Evolutionary conservation across 1,140 invertebrate genomes (phyloP), one percentile per base, ranked within the genome.

Genomic region (Pachypsylla venusta): DNA sequence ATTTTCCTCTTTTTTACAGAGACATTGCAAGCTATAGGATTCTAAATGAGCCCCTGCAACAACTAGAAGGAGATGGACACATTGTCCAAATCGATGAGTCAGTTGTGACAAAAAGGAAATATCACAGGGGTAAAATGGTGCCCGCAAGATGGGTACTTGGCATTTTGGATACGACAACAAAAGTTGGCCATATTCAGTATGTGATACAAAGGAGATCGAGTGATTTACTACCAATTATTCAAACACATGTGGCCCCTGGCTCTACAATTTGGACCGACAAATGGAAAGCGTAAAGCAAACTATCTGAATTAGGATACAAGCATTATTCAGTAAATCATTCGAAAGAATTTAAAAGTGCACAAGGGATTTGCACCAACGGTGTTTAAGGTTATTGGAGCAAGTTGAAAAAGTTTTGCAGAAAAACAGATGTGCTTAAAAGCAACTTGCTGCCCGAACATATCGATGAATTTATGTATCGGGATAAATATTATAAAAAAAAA

Each of bases 391-490:
- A 54, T 22, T 54, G 53, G 53, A 14, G 13, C 53, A 54, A 22
- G 53, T 16, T 54, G n/a, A 54, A 22, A 22, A 7, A 54, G 22
- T 42, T 56, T 56, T 56, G 24, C 25, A 39, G 28, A n/a, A 14
- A 20, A 7, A 56, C n/a, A 10, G 22, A 56, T 14, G 24, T 48
- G 55, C 25, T 20, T 14, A 56, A 25, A 16, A 56, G 55, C n/a
- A 12, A n/a, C 14, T 10, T 56, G 22, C 16, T 35, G 30, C 10
- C 10, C 10, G 30, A 35, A 16, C 30, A 35, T 16, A 12, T 58
- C 28, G 24, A 60, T 63, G 19, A 39, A 26, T 24, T 26, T 4
- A 57, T 5, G 19, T 63, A 35, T 30, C 12, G n/a, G 24, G 2
- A 40, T 14, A 59, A 30, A 58, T 3, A n/a, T 40, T 35, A 16